Conservation (phyloP, 2,113 vertebrate genomes). For the Hiodon tergisus region DNA sequence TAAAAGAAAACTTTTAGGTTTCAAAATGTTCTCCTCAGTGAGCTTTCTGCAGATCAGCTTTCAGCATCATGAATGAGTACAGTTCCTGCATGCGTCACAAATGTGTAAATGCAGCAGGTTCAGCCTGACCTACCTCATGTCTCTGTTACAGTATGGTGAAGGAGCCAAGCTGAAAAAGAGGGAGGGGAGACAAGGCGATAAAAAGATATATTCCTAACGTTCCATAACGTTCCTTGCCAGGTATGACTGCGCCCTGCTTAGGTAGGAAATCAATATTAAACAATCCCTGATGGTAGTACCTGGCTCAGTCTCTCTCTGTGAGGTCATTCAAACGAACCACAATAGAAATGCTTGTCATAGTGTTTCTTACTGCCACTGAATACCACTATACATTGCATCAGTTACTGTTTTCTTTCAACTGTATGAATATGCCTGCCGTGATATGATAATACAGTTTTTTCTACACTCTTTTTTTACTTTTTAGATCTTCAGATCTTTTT, state of each 20-base stretch:
- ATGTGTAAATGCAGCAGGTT: too few relatives aligned
- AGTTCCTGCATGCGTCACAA: too few relatives aligned
- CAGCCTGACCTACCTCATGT: neutral
- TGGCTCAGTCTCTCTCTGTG: neutral
- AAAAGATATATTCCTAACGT: slow-evolving; percentile 82
- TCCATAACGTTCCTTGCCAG: slow-evolving; percentile 37
- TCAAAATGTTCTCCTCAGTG: neutral
- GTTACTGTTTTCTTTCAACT: too few relatives aligned
- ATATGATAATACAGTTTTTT: neutral
- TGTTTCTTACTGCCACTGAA: neutral
- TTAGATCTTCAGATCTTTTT: neutral
- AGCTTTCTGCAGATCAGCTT: neutral
- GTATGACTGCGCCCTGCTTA: slow-evolving; percentile 30
- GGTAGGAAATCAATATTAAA: neutral
- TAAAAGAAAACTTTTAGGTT: neutral
- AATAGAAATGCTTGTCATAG: neutral
- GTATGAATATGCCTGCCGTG: too few relatives aligned
- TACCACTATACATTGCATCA: neutral
- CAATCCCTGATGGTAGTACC: neutral
- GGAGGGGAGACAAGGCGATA: slow-evolving; percentile 74
- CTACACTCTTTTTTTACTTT: neutral
- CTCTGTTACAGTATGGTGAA: slow-evolving; percentile 69
- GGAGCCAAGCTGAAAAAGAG: slow-evolving; percentile 77
- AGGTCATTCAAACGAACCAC: neutral
- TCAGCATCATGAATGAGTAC: too few relatives aligned